A percentile compares a stretch with the other conserved stretches of the same genome.
Evolutionary conservation across 2,888 invertebrate species (phyloP).

Genomic region (Sipha maydis): DNA sequence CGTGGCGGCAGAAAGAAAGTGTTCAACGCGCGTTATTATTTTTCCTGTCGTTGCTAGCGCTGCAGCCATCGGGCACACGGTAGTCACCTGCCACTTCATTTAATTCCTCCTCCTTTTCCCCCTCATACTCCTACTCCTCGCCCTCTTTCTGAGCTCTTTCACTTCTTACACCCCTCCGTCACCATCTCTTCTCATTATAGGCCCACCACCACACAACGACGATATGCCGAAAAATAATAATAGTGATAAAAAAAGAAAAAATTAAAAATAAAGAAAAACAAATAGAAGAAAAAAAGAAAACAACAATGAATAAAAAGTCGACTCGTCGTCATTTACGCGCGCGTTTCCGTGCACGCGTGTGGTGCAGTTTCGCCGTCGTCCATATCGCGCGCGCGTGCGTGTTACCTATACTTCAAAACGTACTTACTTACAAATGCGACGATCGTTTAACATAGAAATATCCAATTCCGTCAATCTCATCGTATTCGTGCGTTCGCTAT

Average conservation of each 20-base stretch:
- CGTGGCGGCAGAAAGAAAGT: slow-evolving; percentile 35
- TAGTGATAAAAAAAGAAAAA: neutral
- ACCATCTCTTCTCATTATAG: too few relatives aligned
- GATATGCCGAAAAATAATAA: neutral
- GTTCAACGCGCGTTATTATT: slow-evolving; percentile 2
- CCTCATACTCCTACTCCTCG: neutral
- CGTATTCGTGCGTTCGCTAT: neutral
- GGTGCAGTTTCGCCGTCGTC: slow-evolving; percentile 9
- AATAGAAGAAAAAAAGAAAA: neutral
- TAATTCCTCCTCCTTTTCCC: neutral
- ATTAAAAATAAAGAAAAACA: too few relatives aligned
- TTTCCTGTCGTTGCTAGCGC: too few relatives aligned
- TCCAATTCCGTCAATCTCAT: too few relatives aligned
- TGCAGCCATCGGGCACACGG: neutral
- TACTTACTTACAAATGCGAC: too few relatives aligned
- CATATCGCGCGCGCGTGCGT: neutral
- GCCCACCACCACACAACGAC: neutral
- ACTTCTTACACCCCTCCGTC: neutral
- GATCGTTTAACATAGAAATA: too few relatives aligned
- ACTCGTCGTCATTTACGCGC: slow-evolving; percentile 12
- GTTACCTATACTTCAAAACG: neutral
- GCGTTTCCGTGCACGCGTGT: slow-evolving; percentile 22
- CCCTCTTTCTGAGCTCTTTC: neutral
- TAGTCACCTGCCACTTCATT: neutral
- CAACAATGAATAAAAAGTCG: slow-evolving; percentile 8